Evolutionary conservation across 2,113 vertebrate species (phyloP).

Genomic region (Tiliqua scincoides): DNA sequence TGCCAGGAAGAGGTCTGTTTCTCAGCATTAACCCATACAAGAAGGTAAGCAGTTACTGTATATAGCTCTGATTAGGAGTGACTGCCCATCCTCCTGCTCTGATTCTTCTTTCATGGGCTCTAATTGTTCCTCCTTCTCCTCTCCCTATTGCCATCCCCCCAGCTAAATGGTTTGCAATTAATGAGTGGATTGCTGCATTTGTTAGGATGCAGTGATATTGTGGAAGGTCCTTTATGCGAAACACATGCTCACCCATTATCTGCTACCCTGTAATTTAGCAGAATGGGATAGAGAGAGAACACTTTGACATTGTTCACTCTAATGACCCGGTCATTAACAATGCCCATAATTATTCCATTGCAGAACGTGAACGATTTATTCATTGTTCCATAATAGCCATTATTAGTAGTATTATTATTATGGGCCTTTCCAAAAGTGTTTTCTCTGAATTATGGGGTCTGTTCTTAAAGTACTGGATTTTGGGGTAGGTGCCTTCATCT

Average conservation of each 20-base stretch:
- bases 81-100: not conserved
- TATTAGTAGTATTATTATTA: not conserved
- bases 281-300: not conserved
- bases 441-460: conserved; percentile 7
- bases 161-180: not conserved
- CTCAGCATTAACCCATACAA: not conserved
- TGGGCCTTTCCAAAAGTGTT: not conserved
- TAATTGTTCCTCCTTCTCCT: not conserved
- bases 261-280: not conserved
- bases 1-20: too few relatives aligned
- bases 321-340: not conserved
- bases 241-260: not conserved
- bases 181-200: not conserved
- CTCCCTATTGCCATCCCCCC: not conserved
- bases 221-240: not conserved
- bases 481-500: not conserved
- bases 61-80: not conserved
- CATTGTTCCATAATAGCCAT: not conserved
- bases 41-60: too few relatives aligned
- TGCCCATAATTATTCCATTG: conserved; percentile 5
- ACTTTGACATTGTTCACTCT: not conserved
- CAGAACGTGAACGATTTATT: conserved; percentile 2
- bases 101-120: not conserved
- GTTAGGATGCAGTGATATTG: not conserved
- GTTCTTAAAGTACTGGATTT: not conserved